These are phyloP conservation scores for Bombyx mori DNA, from an alignment of 1,140 invertebrate species.

Conservation along the genomic window ASM3026992v2 NC_085115.1:14400001-14400500, in stretches of 20 bases:
- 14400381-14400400: conserved; percentile 20
- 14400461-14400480: conserved; percentile 38
- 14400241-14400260: conserved; percentile 40
- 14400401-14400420: conserved; percentile 15
- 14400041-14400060: conserved; percentile 28
- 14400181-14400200: conserved; percentile 39
- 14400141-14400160: conserved; percentile 49
- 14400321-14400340: conserved; percentile 42
- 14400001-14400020: conserved; percentile 47
- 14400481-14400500: conserved; percentile 55
- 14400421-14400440: conserved; percentile 21
- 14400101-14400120: conserved; percentile 36
- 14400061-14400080: conserved; percentile 45
- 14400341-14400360: conserved; percentile 52
- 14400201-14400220: conserved; percentile 32
- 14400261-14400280: conserved; percentile 50
- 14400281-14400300: conserved; percentile 54
- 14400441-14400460: conserved; percentile 13
- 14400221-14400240: conserved; percentile 34
- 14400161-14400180: conserved; percentile 59
- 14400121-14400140: conserved; percentile 45
- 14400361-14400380: conserved; percentile 25
- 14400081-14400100: conserved; percentile 56
- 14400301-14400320: conserved; percentile 50
- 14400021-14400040: conserved; percentile 47